Conservation (phyloP, 2,888 invertebrate genomes). For the Sinhomidia bicolor region DNA sequence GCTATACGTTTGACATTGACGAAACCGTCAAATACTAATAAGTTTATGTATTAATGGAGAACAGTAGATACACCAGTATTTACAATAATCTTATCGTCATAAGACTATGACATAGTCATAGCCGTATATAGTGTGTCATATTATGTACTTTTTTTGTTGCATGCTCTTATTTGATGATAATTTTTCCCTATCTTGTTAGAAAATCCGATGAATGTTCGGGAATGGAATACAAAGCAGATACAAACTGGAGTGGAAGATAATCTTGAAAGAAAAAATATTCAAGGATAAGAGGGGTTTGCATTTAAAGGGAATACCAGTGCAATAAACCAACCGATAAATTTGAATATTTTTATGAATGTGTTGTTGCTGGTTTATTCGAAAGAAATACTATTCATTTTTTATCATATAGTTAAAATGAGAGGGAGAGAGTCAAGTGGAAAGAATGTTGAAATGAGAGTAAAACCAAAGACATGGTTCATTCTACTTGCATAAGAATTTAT, state of each 20-base stretch:
- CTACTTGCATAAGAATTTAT: constrained; percentile 11
- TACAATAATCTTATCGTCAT: too few species aligned
- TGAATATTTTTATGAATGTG: background rate
- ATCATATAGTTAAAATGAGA: too few species aligned
- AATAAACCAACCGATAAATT: background rate
- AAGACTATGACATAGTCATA: too few species aligned
- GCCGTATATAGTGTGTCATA: too few species aligned
- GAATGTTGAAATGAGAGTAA: too few species aligned
- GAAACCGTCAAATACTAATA: too few species aligned
- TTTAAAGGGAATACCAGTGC: background rate
- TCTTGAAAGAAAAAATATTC: background rate
- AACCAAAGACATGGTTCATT: too few species aligned
- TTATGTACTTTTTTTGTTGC: background rate
- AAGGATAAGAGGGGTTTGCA: background rate
- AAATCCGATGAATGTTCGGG: background rate
- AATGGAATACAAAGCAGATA: background rate
- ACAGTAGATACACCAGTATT: too few species aligned
- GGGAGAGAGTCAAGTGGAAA: too few species aligned
- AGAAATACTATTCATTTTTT: background rate
- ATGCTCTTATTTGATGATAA: background rate
- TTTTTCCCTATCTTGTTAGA: background rate
- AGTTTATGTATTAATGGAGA: too few species aligned
- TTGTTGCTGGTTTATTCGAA: background rate
- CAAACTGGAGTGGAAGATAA: background rate
- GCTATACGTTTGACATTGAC: too few species aligned